phyloP scores from a whole-genome alignment of 2,797 vertebrate genomes.

The Cheirogaleus major region DNA sequence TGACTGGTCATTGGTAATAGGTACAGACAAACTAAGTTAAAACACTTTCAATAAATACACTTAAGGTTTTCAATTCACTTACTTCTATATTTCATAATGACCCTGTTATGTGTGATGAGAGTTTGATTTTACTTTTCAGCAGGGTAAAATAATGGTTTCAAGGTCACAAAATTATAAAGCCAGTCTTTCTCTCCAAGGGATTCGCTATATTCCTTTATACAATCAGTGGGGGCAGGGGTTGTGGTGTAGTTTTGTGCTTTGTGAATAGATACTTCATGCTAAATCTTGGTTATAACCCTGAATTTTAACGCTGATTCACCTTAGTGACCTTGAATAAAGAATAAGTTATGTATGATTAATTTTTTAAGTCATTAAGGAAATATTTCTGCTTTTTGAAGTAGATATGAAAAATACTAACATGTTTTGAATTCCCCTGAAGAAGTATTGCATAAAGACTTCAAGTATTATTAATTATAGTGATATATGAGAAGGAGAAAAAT shows the following conservation, averaged over 20 bases:
- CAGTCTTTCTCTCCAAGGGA: background rate
- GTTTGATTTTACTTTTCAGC: background rate
- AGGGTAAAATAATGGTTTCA: background rate
- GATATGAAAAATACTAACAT: constrained; percentile 36
- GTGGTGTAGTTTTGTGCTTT: background rate
- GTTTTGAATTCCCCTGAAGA: constrained; percentile 45
- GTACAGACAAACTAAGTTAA: background rate
- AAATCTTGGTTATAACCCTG: background rate
- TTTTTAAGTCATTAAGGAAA: constrained; percentile 59
- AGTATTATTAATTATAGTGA: constrained; percentile 72
- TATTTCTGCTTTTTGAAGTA: constrained; percentile 47
- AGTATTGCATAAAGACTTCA: constrained; percentile 47
- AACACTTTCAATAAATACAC: background rate
- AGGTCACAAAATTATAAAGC: background rate
- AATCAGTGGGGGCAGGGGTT: background rate
- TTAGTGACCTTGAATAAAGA: constrained; percentile 40
- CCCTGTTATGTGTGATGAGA: background rate
- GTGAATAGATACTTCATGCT: background rate
- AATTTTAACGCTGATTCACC: constrained; percentile 1
- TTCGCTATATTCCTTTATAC: background rate
- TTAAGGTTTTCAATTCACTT: background rate
- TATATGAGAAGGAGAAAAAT: constrained; percentile 48
- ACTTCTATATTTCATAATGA: background rate
- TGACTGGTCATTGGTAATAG: background rate
- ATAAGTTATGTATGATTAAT: background rate